Evolutionary conservation across 2,797 vertebrate species (phyloP).

Genomic region (Poeciliopsis infans): DNA sequence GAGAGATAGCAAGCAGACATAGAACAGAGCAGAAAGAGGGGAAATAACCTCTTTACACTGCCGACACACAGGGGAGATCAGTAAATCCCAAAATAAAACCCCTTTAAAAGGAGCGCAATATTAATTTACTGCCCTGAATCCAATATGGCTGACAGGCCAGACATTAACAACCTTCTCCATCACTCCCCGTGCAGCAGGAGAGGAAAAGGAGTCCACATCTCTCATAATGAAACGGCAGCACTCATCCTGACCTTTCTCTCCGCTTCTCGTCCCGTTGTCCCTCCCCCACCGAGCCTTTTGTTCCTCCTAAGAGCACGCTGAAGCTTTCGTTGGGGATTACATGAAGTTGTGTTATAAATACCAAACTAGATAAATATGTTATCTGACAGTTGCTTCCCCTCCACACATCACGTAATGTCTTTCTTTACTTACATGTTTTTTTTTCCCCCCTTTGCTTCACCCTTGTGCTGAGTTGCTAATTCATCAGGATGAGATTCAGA

Average conservation of each 20-base stretch:
- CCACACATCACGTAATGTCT: slow-evolving; percentile 69
- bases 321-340: slow-evolving; percentile 70
- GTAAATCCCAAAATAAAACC: slow-evolving; percentile 79
- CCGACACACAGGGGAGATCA: slow-evolving; percentile 67
- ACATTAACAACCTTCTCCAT: slow-evolving; percentile 74
- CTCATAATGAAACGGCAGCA: slow-evolving; percentile 72
- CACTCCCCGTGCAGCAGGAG: slow-evolving; percentile 62
- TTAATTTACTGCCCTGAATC: slow-evolving; percentile 80
- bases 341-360: slow-evolving; percentile 73
- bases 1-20: slow-evolving; percentile 50
- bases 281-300: slow-evolving; percentile 44
- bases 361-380: slow-evolving; percentile 74
- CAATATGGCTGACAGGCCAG: slow-evolving; percentile 74
- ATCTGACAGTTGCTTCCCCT: slow-evolving; percentile 62
- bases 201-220: slow-evolving; percentile 56
- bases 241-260: slow-evolving; percentile 73
- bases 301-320: slow-evolving; percentile 50
- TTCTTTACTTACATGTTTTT: slow-evolving; percentile 55
- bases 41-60: slow-evolving; percentile 72
- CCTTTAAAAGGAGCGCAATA: slow-evolving; percentile 74
- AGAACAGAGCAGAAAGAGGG: slow-evolving; percentile 46
- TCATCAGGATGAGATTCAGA: slow-evolving; percentile 79
- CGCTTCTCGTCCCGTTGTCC: slow-evolving; percentile 40
- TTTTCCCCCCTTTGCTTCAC: slow-evolving; percentile 13
- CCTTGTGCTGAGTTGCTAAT: slow-evolving; percentile 76